A percentile compares a stretch with the other conserved stretches of the same genome.
phyloP scores from a whole-genome alignment of 2,797 vertebrate genomes.

The Artibeus lituratus region DNA sequence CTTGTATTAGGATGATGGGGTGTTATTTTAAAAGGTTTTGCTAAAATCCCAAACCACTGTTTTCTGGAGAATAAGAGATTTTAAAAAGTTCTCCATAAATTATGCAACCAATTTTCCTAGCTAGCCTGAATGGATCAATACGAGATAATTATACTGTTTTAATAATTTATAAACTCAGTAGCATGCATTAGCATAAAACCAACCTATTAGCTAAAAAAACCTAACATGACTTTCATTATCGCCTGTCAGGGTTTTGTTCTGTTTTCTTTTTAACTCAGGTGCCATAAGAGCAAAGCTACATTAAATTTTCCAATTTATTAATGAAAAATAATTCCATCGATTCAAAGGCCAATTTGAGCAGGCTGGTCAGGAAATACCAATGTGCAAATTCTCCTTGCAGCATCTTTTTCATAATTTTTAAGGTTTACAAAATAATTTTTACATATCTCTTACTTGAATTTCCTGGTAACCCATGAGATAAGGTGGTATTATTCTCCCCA shows the following conservation, averaged over 20 bases:
- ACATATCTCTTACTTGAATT: background rate
- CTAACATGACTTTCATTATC: conserved; percentile 29
- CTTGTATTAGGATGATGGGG: background rate
- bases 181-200: conserved; percentile 43
- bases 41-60: background rate
- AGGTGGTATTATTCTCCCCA: background rate
- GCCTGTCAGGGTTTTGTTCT: background rate
- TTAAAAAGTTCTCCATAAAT: conserved; percentile 36
- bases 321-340: background rate
- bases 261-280: conserved; percentile 37
- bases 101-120: background rate
- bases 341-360: background rate
- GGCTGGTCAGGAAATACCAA: background rate
- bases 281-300: background rate
- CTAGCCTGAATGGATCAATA: conserved; percentile 19
- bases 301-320: background rate
- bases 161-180: conserved; percentile 52
- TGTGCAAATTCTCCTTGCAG: background rate
- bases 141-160: conserved; percentile 28
- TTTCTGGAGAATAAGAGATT: conserved; percentile 5
- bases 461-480: background rate
- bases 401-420: background rate
- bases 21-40: background rate
- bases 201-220: conserved; percentile 48
- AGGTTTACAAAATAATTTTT: conserved; percentile 23